phyloP scores from a whole-genome alignment of 1,140 invertebrate genomes.

The Drosophila obscura region DNA sequence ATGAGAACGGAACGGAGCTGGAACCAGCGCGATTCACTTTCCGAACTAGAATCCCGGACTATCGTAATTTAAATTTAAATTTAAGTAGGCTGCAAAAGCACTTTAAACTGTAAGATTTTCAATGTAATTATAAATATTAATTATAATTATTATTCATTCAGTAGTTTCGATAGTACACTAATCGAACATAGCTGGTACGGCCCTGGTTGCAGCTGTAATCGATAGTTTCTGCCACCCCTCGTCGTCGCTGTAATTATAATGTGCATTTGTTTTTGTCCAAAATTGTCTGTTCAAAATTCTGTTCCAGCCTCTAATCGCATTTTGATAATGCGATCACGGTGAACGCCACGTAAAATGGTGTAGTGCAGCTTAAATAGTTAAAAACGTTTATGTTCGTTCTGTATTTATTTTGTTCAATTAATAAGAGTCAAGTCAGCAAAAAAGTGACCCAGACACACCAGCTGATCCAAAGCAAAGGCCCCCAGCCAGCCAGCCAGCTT shows the following conservation, averaged over 20 bases:
- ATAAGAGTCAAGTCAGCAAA: constrained; percentile 23
- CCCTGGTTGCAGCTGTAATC: constrained; percentile 10
- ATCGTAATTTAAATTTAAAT: too few relatives aligned
- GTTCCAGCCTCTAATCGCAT: constrained; percentile 33
- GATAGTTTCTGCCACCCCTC: constrained; percentile 48
- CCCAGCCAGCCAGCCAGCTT: neutral
- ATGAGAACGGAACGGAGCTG: too few relatives aligned
- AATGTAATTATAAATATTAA: too few relatives aligned
- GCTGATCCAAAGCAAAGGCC: constrained; percentile 48
- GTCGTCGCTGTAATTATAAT: constrained; percentile 53
- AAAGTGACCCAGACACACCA: constrained; percentile 25
- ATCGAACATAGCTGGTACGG: too few relatives aligned
- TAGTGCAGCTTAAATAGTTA: constrained; percentile 12
- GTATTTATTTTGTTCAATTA: constrained; percentile 21
- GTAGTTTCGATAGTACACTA: too few relatives aligned
- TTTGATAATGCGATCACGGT: constrained; percentile 28
- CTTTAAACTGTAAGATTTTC: too few relatives aligned
- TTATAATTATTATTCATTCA: too few relatives aligned
- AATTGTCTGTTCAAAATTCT: constrained; percentile 35
- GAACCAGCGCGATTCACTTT: too few relatives aligned
- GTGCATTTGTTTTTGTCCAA: constrained; percentile 75
- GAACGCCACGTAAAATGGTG: constrained; percentile 43
- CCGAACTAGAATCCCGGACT: too few relatives aligned
- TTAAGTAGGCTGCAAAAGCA: too few relatives aligned
- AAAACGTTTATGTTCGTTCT: constrained; percentile 30